phyloP scores from a whole-genome alignment of 2,113 vertebrate genomes.

The Microtus pennsylvanicus region DNA sequence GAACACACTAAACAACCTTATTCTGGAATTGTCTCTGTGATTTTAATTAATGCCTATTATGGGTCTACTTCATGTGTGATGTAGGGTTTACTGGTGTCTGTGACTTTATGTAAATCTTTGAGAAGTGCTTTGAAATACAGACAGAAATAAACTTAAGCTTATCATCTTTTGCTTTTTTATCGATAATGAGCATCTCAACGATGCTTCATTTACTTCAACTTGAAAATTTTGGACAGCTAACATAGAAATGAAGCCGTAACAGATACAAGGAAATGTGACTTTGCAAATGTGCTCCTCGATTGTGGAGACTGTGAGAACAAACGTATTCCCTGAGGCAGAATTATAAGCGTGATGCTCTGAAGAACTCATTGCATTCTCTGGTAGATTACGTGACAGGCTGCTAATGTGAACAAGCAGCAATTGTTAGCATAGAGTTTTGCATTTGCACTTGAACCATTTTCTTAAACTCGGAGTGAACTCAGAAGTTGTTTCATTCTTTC shows the following conservation, averaged over 20 bases:
- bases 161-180: background rate
- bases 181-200: background rate
- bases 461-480: conserved; percentile 45
- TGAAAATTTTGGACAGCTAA: conserved; percentile 5
- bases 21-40: background rate
- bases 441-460: conserved; percentile 16
- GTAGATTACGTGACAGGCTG: conserved; percentile 52
- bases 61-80: background rate
- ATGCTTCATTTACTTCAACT: background rate
- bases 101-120: conserved; percentile 33
- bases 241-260: conserved; percentile 16
- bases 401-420: conserved; percentile 20
- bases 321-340: background rate
- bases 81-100: background rate
- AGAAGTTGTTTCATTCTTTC: background rate
- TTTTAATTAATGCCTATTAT: background rate
- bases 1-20: background rate
- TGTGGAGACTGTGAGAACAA: background rate
- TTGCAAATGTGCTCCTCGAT: conserved; percentile 11
- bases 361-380: conserved; percentile 37
- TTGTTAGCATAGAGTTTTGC: background rate
- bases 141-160: conserved; percentile 22
- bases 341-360: conserved; percentile 6
- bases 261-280: background rate
- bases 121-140: conserved; percentile 26